phyloP scores from a whole-genome alignment of 2,113 vertebrate species.

The Serilophus lunatus region DNA sequence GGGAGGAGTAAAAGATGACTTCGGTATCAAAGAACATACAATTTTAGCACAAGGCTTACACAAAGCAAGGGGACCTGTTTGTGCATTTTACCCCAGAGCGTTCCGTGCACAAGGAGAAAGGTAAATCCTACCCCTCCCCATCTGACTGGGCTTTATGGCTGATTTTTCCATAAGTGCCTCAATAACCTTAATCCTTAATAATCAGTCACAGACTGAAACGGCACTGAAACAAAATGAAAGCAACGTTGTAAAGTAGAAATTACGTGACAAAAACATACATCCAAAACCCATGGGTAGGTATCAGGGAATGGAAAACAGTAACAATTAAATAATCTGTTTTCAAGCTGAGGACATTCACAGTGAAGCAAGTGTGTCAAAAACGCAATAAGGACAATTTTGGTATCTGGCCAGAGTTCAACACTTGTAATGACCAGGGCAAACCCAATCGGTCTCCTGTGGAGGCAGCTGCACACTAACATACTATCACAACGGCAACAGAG shows the following conservation, averaged over 20 bases:
- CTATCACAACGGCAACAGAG: conserved; percentile 16
- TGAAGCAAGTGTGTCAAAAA: background rate
- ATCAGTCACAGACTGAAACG: background rate
- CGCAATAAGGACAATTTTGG: background rate
- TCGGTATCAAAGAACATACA: background rate
- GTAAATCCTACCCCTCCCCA: background rate
- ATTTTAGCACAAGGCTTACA: background rate
- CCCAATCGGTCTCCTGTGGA: background rate
- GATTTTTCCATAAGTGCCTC: background rate
- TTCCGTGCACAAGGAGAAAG: background rate
- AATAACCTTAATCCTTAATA: background rate
- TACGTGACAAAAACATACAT: rapidly evolving
- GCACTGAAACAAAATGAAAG: background rate
- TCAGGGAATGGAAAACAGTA: rapidly evolving
- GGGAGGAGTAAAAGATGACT: background rate
- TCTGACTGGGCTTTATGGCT: background rate
- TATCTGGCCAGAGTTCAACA: background rate
- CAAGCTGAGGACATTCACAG: background rate
- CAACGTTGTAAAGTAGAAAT: rapidly evolving
- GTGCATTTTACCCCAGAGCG: too few relatives aligned
- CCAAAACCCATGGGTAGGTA: background rate
- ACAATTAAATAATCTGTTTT: background rate
- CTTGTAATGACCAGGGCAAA: background rate
- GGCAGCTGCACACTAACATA: background rate
- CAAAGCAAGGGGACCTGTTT: background rate